Evolutionary conservation across 2,797 vertebrate species (phyloP).

Genomic region (Sitta carolinensis): DNA sequence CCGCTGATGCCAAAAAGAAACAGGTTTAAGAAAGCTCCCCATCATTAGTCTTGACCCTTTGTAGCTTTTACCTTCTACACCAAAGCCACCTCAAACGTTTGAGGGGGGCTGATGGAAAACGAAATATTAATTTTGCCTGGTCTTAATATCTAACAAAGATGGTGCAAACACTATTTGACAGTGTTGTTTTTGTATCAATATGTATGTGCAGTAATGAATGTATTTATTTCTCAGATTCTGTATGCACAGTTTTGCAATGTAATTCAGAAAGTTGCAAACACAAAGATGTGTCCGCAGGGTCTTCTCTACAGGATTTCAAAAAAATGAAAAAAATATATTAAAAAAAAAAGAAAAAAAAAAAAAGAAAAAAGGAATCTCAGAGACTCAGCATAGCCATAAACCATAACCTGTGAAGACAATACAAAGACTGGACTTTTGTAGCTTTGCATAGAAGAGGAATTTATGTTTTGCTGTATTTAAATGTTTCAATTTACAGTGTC

Average conservation of each 20-base stretch:
- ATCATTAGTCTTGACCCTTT: conserved; percentile 18
- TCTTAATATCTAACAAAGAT: conserved; percentile 86
- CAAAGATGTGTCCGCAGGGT: conserved; percentile 80
- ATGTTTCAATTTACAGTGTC: conserved; percentile 77
- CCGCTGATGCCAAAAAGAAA: conserved; percentile 25
- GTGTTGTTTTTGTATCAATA: conserved; percentile 94
- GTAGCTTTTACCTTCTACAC: conserved; percentile 55
- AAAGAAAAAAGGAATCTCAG: conserved; percentile 83
- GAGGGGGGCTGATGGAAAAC: conserved; percentile 71
- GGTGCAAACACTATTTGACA: conserved; percentile 97
- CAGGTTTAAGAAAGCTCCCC: background rate
- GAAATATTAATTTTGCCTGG: conserved; percentile 79
- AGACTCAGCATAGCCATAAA: conserved; percentile 85
- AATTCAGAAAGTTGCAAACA: conserved; percentile 78
- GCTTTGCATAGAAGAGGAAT: conserved; percentile 73
- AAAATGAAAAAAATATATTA: conserved; percentile 77
- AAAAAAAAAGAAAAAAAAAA: conserved; percentile 73
- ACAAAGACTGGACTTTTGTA: conserved; percentile 85
- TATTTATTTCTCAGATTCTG: conserved; percentile 96
- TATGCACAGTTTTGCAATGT: conserved; percentile 84
- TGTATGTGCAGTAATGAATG: conserved; percentile 98
- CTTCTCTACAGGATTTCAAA: conserved; percentile 78
- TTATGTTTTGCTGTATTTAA: conserved; percentile 81
- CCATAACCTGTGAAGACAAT: conserved; percentile 82
- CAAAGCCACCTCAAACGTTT: conserved; percentile 60